A percentile compares a stretch with the other conserved stretches of the same genome.
Conservation (phyloP, 2,113 vertebrate species). For the Trachemys scripta region DNA sequence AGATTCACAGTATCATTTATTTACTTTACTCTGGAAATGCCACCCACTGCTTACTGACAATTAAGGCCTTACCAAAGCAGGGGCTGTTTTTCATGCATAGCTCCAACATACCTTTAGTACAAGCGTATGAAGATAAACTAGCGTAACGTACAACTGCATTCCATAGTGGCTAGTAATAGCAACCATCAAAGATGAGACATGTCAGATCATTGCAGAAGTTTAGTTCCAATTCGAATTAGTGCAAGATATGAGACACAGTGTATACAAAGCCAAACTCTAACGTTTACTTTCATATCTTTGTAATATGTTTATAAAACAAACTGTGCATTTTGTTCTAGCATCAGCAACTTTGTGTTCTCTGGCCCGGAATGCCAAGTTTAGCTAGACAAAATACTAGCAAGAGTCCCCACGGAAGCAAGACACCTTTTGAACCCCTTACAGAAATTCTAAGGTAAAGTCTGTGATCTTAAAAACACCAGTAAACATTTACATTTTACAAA, state of each 20-base stretch:
- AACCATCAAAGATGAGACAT: background rate
- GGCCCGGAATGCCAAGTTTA: slow-evolving; percentile 21
- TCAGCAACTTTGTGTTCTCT: background rate
- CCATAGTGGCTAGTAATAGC: background rate
- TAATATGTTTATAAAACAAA: slow-evolving; percentile 44
- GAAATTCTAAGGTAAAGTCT: background rate
- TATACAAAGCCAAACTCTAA: background rate
- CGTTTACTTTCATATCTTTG: slow-evolving; percentile 35
- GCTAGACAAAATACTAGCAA: slow-evolving; percentile 59
- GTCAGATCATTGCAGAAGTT: background rate
- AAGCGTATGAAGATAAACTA: accelerated
- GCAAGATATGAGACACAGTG: background rate
- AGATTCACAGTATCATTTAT: background rate
- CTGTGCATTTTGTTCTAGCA: background rate
- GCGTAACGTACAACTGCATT: background rate
- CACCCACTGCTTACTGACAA: background rate
- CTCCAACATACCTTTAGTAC: background rate
- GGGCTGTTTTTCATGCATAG: background rate
- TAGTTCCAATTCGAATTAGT: background rate
- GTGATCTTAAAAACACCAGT: background rate
- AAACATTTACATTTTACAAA: background rate
- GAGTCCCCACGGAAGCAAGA: background rate
- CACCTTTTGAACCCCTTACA: background rate
- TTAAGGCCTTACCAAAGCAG: background rate
- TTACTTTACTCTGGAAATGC: background rate